phyloP scores from a whole-genome alignment of 2,797 vertebrate genomes.

The Babyrousa celebensis region DNA sequence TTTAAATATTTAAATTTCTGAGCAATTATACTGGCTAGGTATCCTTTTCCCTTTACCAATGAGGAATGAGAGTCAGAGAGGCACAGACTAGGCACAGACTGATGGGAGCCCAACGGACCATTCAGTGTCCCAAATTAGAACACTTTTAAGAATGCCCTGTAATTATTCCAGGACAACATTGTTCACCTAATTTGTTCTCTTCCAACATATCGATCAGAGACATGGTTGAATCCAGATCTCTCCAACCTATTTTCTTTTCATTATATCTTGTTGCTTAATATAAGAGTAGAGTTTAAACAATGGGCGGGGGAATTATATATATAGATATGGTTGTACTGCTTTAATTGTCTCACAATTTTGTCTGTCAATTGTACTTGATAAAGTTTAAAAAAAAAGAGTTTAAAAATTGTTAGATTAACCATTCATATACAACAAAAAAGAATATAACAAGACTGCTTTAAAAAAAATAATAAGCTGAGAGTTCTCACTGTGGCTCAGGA shows the following conservation, averaged over 20 bases:
- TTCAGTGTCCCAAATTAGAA: neutral
- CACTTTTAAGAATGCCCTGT: neutral
- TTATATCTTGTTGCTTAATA: conserved; percentile 33
- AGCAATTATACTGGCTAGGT: neutral
- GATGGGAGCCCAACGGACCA: neutral
- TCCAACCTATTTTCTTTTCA: neutral
- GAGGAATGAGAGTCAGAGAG: neutral
- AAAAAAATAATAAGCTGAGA: conserved; percentile 18
- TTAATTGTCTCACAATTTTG: neutral
- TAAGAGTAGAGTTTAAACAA: conserved; percentile 31
- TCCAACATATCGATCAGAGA: neutral
- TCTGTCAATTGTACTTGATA: neutral
- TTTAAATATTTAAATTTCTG: conserved; percentile 50
- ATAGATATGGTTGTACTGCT: neutral
- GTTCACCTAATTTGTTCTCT: neutral
- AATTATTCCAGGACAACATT: conserved; percentile 26
- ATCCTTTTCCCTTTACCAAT: neutral
- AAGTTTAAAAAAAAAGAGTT: neutral
- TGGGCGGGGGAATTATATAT: neutral
- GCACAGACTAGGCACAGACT: neutral
- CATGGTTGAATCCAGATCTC: conserved; percentile 5
- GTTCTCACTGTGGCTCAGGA: too few relatives aligned
- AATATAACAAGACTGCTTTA: neutral
- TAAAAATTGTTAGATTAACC: conserved; percentile 50
- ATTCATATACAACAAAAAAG: conserved; percentile 39